Evolutionary conservation across 2,888 invertebrate genomes (phyloP).

Genomic region (Punctoribates punctum): DNA sequence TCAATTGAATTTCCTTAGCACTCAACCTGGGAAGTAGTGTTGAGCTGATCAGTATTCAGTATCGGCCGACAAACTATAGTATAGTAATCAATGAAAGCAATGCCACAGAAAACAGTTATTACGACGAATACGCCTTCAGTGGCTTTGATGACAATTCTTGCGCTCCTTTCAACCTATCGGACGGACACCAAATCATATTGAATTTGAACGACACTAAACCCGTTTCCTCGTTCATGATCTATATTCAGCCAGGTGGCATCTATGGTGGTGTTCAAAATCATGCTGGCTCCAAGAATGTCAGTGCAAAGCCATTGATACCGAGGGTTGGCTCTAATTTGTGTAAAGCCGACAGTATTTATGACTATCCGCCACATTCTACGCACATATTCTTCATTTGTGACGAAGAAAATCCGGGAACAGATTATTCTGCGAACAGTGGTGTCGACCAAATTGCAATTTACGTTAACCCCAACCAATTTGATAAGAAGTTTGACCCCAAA

Average conservation of each 20-base stretch:
- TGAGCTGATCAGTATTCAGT: neutral
- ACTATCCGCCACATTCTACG: neutral
- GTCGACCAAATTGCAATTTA: neutral
- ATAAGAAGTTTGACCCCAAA: neutral
- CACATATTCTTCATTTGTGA: neutral
- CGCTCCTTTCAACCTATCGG: neutral
- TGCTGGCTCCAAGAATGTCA: neutral
- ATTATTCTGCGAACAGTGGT: neutral
- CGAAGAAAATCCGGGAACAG: too few relatives aligned
- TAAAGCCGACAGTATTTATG: neutral
- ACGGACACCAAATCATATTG: neutral
- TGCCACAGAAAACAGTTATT: neutral
- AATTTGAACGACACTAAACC: too few relatives aligned
- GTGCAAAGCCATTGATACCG: neutral
- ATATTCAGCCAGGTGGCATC: neutral
- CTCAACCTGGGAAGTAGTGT: neutral
- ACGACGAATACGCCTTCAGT: neutral
- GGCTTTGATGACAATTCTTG: neutral
- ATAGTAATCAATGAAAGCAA: neutral
- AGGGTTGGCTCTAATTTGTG: neutral
- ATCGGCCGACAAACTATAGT: too few relatives aligned
- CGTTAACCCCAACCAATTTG: neutral
- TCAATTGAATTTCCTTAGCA: neutral
- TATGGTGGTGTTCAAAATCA: neutral
- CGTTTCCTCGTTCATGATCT: neutral